Evolutionary conservation across 2,888 invertebrate genomes (phyloP), one percentile per base, ranked within the genome.

Genomic region (Acanthosoma haemorrhoidale): DNA sequence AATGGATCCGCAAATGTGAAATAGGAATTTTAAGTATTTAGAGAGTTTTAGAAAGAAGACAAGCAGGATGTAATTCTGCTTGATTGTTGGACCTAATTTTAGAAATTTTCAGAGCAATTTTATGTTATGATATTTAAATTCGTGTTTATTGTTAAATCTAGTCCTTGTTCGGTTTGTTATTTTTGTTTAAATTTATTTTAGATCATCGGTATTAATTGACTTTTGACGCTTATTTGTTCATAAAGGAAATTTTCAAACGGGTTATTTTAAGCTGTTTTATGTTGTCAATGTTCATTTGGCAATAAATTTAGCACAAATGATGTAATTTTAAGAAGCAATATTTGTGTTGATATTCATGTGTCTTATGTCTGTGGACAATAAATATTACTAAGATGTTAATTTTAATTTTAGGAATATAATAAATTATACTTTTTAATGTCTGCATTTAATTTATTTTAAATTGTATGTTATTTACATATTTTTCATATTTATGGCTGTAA

Each of bases 1-100:
- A 89, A 51, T 51, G 51, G 51, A 25, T 51, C 25, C 29, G 29
- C 25, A 8, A 25, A 11, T 25, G 29, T 43, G 43, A 25, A 43
- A 43, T 43, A 43, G 21, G 25, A 51, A 51, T 51, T 51, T 25
- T 21, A 51, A 51, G 51, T 51, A 51, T 51, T 25, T 51, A 51
- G 51, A n/a, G n/a, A n/a, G 51, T 21, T 51, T 21, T 51, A 51
- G 51, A 13, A 51, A 25, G 51, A 51, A 51, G 51, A 51, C 29
- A n/a, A n/a, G 43, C 25, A 21, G 29, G 51, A n/a, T 16, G 6
- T 51, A 21, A 25, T 13, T 25, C 18, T 25, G 29, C 25, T 51
- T n/a, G 21, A 5, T 51, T 51, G 25, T 21, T 29, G 51, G 51
- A 21, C 3, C 51, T 51, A 25, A 51, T 51, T 25, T n/a, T 51